Conservation (phyloP, 2,888 invertebrate genomes). For the Autographa gamma region DNA sequence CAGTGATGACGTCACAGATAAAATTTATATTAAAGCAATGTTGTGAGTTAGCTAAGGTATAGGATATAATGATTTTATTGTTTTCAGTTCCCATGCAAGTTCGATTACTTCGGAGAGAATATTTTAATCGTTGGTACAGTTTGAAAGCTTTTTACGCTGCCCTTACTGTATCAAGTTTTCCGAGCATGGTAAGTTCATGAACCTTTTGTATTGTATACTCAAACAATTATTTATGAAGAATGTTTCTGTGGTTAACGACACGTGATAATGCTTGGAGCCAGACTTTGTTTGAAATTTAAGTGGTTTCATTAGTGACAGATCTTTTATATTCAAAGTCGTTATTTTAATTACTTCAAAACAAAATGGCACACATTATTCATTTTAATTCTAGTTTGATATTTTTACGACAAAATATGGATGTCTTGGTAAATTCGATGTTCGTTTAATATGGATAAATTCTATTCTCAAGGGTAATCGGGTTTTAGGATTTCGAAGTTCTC, state of each 20-base stretch:
- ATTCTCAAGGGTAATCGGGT: background rate
- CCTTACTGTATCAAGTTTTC: constrained; percentile 87
- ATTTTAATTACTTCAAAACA: background rate
- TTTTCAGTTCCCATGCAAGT: constrained; percentile 90
- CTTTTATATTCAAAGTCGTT: background rate
- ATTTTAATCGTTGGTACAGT: constrained; percentile 91
- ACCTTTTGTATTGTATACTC: background rate
- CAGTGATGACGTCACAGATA: background rate
- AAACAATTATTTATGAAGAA: background rate
- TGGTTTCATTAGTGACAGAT: too few species aligned
- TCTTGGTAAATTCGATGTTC: background rate
- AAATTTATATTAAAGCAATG: too few species aligned
- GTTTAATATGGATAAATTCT: background rate
- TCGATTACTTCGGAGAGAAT: constrained; percentile 89
- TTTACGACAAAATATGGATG: background rate
- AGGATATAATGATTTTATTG: constrained; percentile 19
- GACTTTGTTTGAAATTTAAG: too few species aligned
- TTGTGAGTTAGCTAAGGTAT: too few species aligned
- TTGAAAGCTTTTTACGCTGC: constrained; percentile 90
- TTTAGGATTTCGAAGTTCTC: background rate
- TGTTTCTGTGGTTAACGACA: background rate
- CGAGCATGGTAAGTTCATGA: constrained; percentile 85
- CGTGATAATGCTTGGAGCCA: background rate
- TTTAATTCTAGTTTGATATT: background rate
- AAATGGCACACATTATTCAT: background rate